These are phyloP conservation scores for Cyprinodon tularosa DNA, from an alignment of 2,113 vertebrate species.

Conservation along the genomic window DNA sequence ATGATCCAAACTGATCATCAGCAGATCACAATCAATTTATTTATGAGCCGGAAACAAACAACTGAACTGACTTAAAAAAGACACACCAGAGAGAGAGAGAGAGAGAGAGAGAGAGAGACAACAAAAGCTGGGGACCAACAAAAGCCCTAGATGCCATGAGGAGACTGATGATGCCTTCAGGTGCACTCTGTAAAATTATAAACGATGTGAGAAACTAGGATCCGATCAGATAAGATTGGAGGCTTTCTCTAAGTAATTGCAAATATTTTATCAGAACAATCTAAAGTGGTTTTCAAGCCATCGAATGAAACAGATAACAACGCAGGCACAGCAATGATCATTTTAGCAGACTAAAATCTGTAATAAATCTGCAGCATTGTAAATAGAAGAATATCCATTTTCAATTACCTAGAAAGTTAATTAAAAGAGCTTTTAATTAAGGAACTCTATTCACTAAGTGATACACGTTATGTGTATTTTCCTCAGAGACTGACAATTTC, in stretches of 20 bases:
- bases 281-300: background rate
- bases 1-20: background rate
- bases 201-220: background rate
- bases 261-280: background rate
- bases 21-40: background rate
- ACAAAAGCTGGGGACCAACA: conserved; percentile 72
- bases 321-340: background rate
- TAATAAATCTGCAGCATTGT: too few species aligned
- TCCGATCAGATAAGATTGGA: background rate
- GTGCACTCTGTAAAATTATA: conserved; percentile 11
- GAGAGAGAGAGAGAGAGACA: conserved; percentile 32
- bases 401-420: background rate
- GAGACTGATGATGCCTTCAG: conserved; percentile 65
- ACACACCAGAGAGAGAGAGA: background rate
- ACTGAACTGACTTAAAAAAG: conserved; percentile 9
- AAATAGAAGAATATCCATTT: background rate
- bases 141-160: conserved; percentile 73
- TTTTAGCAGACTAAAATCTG: background rate
- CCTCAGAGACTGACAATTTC: background rate
- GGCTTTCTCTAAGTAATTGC: background rate
- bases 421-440: background rate
- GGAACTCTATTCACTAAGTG: background rate
- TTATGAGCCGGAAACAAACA: conserved; percentile 29
- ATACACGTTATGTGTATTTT: background rate
- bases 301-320: background rate